Percentiles rank a stretch among this genome's conserved stretches.
phyloP scores from a whole-genome alignment of 2,888 invertebrate species.

The Uropetala carovei region DNA sequence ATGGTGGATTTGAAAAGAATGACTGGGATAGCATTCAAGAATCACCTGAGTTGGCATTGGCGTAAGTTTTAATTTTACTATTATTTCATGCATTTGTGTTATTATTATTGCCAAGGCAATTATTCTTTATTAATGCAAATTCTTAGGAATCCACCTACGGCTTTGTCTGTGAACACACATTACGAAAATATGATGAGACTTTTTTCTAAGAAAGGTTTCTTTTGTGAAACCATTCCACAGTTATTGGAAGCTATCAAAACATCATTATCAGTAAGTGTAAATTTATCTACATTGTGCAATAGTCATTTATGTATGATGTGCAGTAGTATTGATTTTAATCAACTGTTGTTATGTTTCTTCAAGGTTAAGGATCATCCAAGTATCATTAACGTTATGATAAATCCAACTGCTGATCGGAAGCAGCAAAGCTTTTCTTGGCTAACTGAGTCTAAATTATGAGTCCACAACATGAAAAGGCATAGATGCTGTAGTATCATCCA shows the following conservation, averaged over 20 bases:
- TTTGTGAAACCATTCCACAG: slow-evolving; percentile 87
- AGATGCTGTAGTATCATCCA: background rate
- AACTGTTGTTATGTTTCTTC: slow-evolving; percentile 67
- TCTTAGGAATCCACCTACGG: slow-evolving; percentile 89
- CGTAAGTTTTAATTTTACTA: slow-evolving; percentile 78
- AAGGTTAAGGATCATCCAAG: slow-evolving; percentile 85
- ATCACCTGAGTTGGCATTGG: slow-evolving; percentile 84
- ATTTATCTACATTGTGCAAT: background rate
- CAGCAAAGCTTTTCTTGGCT: slow-evolving; percentile 94
- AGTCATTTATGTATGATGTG: slow-evolving; percentile 21
- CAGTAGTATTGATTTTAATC: background rate
- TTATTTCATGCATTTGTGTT: background rate
- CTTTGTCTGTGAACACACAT: slow-evolving; percentile 85
- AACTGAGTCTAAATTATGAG: slow-evolving; percentile 92
- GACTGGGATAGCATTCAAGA: slow-evolving; percentile 84
- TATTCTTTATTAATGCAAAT: background rate
- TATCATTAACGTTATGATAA: slow-evolving; percentile 94
- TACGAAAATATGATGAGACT: slow-evolving; percentile 95
- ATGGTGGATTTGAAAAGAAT: slow-evolving; percentile 89
- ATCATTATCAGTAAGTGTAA: slow-evolving; percentile 77
- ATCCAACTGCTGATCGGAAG: slow-evolving; percentile 92
- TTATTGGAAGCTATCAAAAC: slow-evolving; percentile 83
- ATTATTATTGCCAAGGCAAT: background rate
- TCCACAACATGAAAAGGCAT: background rate
- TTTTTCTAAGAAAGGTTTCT: slow-evolving; percentile 88